Evolutionary conservation across 2,888 invertebrate genomes (phyloP).

Genomic region (Agrypnus murinus): DNA sequence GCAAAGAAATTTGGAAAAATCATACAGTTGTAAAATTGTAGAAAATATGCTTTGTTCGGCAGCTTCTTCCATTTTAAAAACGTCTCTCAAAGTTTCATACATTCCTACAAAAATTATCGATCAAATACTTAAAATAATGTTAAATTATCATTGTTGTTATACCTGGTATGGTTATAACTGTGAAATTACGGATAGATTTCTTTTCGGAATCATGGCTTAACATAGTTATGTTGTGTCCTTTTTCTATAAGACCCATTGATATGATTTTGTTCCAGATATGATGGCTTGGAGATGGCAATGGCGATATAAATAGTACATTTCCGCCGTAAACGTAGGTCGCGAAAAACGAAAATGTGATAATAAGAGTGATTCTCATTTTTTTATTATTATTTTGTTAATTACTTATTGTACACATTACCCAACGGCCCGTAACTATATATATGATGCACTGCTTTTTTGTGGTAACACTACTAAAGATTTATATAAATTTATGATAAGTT

Average conservation of each 20-base stretch:
- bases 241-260: conserved; percentile 2
- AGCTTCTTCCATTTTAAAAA: neutral
- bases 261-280: conserved; percentile 19
- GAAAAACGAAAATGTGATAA: no score
- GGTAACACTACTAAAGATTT: no score
- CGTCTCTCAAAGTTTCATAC: neutral
- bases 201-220: conserved; percentile 14
- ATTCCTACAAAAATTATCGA: neutral
- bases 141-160: neutral
- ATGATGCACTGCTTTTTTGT: no score
- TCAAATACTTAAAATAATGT: neutral
- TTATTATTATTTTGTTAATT: no score
- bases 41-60: neutral
- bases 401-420: no score
- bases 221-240: conserved; percentile 32
- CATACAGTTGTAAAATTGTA: conserved; percentile 2
- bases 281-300: conserved; percentile 14
- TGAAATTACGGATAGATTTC: neutral
- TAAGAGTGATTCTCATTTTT: no score
- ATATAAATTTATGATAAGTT: no score
- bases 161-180: conserved; percentile 25
- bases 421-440: no score
- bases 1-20: conserved; percentile 16
- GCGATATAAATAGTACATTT: conserved; percentile 24
- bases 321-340: no score